These are phyloP conservation scores for Sebastes minor DNA, from an alignment of 2,797 vertebrate genomes.

Conservation along the genomic window DNA sequence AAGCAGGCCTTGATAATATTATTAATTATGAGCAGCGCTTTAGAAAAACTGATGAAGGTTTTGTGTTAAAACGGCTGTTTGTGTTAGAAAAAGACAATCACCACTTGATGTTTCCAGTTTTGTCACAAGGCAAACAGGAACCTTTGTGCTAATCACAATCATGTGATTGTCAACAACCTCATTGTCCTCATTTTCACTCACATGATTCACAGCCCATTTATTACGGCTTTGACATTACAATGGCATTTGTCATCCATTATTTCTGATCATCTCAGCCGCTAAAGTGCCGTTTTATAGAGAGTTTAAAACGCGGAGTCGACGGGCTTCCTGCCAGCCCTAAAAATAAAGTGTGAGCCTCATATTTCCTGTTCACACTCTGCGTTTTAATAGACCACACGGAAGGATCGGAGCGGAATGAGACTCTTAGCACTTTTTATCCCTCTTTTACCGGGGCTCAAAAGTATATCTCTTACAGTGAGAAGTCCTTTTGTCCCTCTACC, in stretches of 20 bases:
- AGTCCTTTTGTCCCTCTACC: not conserved
- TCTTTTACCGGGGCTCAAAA: slow-evolving; percentile 2
- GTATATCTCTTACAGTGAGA: not conserved
- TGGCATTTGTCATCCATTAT: slow-evolving; percentile 16
- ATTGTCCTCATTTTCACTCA: slow-evolving; percentile 11
- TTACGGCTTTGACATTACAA: not conserved
- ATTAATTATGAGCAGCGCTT: not conserved
- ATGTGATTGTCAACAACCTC: slow-evolving; percentile 15
- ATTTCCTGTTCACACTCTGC: slow-evolving; percentile 29
- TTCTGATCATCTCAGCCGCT: slow-evolving; percentile 13
- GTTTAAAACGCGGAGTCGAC: not conserved
- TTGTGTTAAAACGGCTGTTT: not conserved
- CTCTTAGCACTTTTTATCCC: slow-evolving; percentile 14
- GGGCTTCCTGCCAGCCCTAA: slow-evolving; percentile 17
- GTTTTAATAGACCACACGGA: slow-evolving; percentile 37
- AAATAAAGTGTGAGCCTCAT: slow-evolving; percentile 31
- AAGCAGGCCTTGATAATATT: not conserved
- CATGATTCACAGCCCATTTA: slow-evolving; percentile 16
- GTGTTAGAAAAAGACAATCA: not conserved
- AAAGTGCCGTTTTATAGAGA: slow-evolving; percentile 13
- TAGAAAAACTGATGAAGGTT: not conserved
- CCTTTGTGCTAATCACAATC: not conserved
- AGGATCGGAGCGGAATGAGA: slow-evolving; percentile 29
- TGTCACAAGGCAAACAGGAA: slow-evolving; percentile 9
- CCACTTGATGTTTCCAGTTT: slow-evolving; percentile 14